phyloP scores from a whole-genome alignment of 2,797 vertebrate genomes.

The Neosilurus hyrtlii region DNA sequence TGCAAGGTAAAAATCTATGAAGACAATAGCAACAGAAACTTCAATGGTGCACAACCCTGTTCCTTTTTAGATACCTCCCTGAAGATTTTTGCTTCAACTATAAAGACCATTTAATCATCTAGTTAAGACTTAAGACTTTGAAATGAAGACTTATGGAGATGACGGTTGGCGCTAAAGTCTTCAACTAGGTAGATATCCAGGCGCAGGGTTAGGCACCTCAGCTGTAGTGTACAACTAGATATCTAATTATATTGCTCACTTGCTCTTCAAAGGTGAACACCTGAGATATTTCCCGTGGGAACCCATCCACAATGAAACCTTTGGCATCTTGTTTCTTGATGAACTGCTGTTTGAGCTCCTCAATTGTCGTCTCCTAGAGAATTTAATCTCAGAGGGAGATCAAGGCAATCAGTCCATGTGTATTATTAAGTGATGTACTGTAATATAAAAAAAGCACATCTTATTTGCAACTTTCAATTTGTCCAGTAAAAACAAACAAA shows the following conservation, averaged over 20 bases:
- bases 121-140: too few relatives aligned
- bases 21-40: neutral
- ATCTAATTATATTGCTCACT: constrained; percentile 53
- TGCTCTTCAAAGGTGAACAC: constrained; percentile 72
- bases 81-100: too few relatives aligned
- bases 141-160: too few relatives aligned
- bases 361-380: constrained; percentile 65
- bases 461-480: constrained; percentile 2
- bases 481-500: neutral
- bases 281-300: constrained; percentile 71
- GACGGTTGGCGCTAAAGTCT: too few relatives aligned
- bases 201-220: too few relatives aligned
- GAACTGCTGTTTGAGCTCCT: constrained; percentile 71
- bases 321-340: constrained; percentile 66
- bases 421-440: neutral
- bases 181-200: too few relatives aligned
- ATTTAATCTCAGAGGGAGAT: constrained; percentile 12
- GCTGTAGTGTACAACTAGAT: constrained; percentile 9
- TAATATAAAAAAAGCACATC: neutral
- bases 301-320: constrained; percentile 71
- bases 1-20: neutral
- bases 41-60: too few relatives aligned
- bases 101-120: too few relatives aligned
- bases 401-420: constrained; percentile 1
- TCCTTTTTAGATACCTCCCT: too few relatives aligned